A percentile compares a stretch with the other conserved stretches of the same genome.
phyloP scores from a whole-genome alignment of 2,888 invertebrate genomes.

The Epiblema foenella region DNA sequence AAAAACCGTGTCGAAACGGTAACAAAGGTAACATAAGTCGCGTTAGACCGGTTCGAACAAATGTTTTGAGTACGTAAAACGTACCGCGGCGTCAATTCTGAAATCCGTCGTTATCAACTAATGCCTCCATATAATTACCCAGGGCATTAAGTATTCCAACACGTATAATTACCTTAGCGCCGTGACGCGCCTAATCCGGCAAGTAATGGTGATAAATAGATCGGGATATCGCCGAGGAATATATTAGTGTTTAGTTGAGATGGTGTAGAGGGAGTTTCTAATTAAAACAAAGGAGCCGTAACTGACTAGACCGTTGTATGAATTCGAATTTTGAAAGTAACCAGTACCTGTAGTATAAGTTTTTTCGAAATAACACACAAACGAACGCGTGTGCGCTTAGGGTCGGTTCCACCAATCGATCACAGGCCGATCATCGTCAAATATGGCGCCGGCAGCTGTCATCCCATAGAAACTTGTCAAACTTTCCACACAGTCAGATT shows the following conservation, averaged over 20 bases:
- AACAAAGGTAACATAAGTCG: no score
- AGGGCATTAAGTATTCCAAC: slow-evolving; percentile 73
- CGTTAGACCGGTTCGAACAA: no score
- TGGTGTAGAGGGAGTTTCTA: slow-evolving; percentile 8
- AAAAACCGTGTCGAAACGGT: no score
- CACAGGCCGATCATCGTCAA: no score
- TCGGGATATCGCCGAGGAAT: slow-evolving; percentile 67
- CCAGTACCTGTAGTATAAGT: no score
- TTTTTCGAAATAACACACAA: no score
- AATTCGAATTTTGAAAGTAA: neutral
- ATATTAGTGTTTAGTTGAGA: slow-evolving; percentile 58
- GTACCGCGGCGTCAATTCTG: slow-evolving; percentile 21
- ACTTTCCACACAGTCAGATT: no score
- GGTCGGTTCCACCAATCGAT: no score
- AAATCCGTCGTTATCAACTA: slow-evolving; percentile 49
- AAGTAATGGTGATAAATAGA: slow-evolving; percentile 81
- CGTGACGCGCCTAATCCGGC: slow-evolving; percentile 75
- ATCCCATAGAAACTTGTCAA: no score
- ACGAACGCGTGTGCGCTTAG: no score
- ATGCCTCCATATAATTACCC: slow-evolving; percentile 52
- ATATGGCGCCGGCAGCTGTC: no score
- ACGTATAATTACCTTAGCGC: slow-evolving; percentile 73
- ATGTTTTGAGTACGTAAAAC: neutral
- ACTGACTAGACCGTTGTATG: neutral
- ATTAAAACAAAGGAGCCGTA: neutral